Evolutionary conservation across 1,140 invertebrate genomes (phyloP).

Genomic region (Mactra quadrangularis): DNA sequence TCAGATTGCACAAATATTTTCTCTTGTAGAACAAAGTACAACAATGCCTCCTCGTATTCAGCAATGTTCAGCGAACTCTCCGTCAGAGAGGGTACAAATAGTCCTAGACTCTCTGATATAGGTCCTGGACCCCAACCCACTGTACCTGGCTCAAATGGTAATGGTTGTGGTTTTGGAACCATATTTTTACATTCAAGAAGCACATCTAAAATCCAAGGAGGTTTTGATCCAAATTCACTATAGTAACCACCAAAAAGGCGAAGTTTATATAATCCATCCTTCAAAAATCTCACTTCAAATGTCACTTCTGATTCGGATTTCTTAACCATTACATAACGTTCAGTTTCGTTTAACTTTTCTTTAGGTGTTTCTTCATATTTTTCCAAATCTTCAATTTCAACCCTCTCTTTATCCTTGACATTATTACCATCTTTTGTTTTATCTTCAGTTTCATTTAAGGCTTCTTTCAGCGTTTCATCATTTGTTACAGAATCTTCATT

Average conservation of each 20-base stretch:
- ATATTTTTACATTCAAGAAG: slow-evolving; percentile 25
- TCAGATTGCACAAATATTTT: neutral
- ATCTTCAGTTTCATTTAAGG: too few species aligned
- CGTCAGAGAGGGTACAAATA: slow-evolving; percentile 39
- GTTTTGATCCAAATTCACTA: slow-evolving; percentile 29
- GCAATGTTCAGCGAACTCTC: slow-evolving; percentile 19
- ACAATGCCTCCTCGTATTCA: slow-evolving; percentile 8
- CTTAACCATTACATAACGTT: slow-evolving; percentile 39
- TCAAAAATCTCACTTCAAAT: slow-evolving; percentile 46
- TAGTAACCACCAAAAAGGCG: slow-evolving; percentile 34
- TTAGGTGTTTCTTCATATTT: neutral
- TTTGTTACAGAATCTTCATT: too few species aligned
- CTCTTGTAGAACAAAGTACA: slow-evolving; percentile 37
- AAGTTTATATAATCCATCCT: slow-evolving; percentile 25
- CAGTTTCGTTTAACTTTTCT: neutral
- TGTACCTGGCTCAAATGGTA: slow-evolving; percentile 48
- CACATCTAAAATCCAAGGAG: slow-evolving; percentile 51
- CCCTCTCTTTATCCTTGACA: neutral
- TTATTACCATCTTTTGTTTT: neutral
- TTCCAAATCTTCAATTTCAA: neutral
- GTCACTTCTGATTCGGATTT: slow-evolving; percentile 21
- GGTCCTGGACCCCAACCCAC: slow-evolving; percentile 51
- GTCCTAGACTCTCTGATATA: slow-evolving; percentile 14
- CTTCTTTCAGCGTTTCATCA: too few species aligned
- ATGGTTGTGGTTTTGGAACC: neutral